phyloP scores from a whole-genome alignment of 2,888 invertebrate species.

The Notodonta ziczac region DNA sequence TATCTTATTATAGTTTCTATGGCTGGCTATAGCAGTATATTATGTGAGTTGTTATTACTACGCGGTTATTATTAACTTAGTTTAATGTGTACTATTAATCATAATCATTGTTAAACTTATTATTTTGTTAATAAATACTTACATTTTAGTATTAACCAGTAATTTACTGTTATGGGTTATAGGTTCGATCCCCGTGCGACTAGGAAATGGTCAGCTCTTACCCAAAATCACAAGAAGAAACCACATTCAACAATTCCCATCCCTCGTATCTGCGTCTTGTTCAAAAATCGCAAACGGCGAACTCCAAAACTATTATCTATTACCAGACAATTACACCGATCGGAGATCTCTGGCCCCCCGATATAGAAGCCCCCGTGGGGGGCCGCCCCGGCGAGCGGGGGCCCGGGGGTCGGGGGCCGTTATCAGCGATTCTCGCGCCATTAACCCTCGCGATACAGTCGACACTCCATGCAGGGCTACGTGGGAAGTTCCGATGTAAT shows the following conservation, averaged over 20 bases:
- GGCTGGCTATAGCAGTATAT: neutral
- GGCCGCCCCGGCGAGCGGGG: constrained; percentile 21
- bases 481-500: constrained; percentile 60
- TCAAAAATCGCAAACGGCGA: constrained; percentile 19
- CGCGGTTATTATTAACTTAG: neutral
- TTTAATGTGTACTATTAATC: constrained; percentile 3
- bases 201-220: too few species aligned
- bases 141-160: too few species aligned
- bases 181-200: too few species aligned
- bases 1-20: constrained; percentile 4
- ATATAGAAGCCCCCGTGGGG: constrained; percentile 42
- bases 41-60: neutral
- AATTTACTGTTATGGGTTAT: too few species aligned
- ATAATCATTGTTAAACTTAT: constrained; percentile 1
- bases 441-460: constrained; percentile 80
- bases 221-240: neutral
- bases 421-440: constrained; percentile 77
- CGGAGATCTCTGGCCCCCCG: constrained; percentile 64
- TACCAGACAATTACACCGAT: constrained; percentile 75
- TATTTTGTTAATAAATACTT: neutral
- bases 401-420: constrained; percentile 37
- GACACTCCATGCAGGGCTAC: constrained; percentile 72
- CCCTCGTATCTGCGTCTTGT: constrained; percentile 8
- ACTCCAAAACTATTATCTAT: constrained; percentile 58
- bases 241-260: constrained; percentile 17